Conservation (phyloP, 1,140 invertebrate species). For the Antheraea mylitta region DNA sequence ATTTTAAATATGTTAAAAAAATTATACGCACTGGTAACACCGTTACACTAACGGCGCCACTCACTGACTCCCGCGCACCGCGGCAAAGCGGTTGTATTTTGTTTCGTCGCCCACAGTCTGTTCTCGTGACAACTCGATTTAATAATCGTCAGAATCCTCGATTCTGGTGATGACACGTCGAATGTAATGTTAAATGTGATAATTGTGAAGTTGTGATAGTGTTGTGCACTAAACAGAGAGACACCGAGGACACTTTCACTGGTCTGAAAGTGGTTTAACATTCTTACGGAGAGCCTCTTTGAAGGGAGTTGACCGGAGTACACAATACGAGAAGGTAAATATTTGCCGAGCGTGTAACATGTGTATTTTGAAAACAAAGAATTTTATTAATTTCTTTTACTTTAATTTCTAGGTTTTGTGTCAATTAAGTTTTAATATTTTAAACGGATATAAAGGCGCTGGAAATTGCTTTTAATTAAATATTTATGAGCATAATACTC, state of each 20-base stretch:
- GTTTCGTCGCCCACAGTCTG: constrained; percentile 29
- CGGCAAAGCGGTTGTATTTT: constrained; percentile 29
- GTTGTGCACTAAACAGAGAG: constrained; percentile 52
- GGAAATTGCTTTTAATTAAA: no score
- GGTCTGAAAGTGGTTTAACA: constrained; percentile 72
- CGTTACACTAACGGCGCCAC: constrained; percentile 5
- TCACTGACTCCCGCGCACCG: constrained; percentile 45
- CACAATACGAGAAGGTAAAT: constrained; percentile 45
- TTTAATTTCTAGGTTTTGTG: not conserved
- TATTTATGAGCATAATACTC: no score
- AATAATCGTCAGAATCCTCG: constrained; percentile 15
- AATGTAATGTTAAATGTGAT: constrained; percentile 41
- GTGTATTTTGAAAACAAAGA: not conserved
- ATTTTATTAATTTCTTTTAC: not conserved
- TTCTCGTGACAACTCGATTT: constrained; percentile 31
- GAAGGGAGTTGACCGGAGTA: constrained; percentile 42
- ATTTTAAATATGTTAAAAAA: no score
- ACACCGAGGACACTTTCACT: constrained; percentile 75
- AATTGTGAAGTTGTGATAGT: constrained; percentile 51
- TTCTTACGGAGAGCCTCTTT: constrained; percentile 69
- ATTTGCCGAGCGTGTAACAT: constrained; percentile 11
- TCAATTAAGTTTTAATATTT: no score
- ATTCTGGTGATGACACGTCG: constrained; percentile 7
- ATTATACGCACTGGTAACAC: not conserved
- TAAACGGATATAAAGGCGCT: no score